Base-by-base conservation (phyloP, 2,797 vertebrate species). In the Siniperca scherzeri region DNA sequence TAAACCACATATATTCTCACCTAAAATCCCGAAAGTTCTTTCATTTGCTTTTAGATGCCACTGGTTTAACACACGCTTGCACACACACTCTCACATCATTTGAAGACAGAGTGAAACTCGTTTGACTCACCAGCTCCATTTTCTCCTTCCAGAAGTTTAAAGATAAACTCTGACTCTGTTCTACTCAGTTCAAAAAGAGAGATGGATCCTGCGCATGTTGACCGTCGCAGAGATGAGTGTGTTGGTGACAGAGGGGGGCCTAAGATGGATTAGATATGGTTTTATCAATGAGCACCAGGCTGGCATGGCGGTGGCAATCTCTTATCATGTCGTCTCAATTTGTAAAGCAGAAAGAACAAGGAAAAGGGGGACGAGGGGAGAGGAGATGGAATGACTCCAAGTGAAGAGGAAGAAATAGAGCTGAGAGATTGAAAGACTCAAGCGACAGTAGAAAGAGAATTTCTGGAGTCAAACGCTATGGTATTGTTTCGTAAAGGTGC, bases 251-350 rank as follows among this genome's bases (percentile, higher is more conserved):
- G 91, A 85, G 82, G 86, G 87, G 74, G 83, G 94, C 89, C 92
- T 85, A 85, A 95, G 95, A 96, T 94, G 94, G 92, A 96, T 96
- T 96, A 95, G 95, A 95, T 92, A 94, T 91, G 92, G 90, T 92
- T 97, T 97, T 96, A 97, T 97, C 95, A 95, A 86, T 87, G 92
- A 96, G 90, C 93, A 91, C 86, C 95, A 96, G 96, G 88, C 91
- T 82, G 94, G 90, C 88, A 87, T 65, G 80, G 95, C 87, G 75
- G 92, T 92, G 95, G 94, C 93, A 93, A 92, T 93, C 87, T 91
- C 94, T 96, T 97, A 96, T 96, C 94, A 89, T 91, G 94, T 93
- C 89, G 92, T 89, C 94, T 89, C 78, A 91, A 89, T 96, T 96
- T 95, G 95, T 94, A 96, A 95, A 94, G 91, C 86, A 94, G 91